Evolutionary conservation across 1,140 invertebrate genomes (phyloP), one percentile per base, ranked within the genome.

Genomic region (Cotesia glomerata): DNA sequence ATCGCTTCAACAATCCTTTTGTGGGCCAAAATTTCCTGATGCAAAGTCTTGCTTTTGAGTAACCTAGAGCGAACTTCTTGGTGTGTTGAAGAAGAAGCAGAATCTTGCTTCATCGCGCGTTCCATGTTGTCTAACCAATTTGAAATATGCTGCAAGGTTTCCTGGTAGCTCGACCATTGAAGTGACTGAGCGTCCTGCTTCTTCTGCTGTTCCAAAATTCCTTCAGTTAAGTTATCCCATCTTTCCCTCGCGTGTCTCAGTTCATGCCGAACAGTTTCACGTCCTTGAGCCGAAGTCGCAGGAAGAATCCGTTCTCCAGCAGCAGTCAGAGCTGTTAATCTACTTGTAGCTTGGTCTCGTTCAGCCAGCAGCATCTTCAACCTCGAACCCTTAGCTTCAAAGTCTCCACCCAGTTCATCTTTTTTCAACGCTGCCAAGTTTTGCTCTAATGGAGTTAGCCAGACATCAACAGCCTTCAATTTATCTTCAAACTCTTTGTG

Each of bases 111-210:
- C 13, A 96, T 84, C 1, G 90, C 87, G 80, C 95, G 93, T 84
- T 98, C 96, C 84, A 95, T 94, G 58, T 92, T 90, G 76, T 95
- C 92, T 75, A 98, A 86, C 96, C 97, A 98, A 16, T 92, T 89
- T 3, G 93, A 81, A 32, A 92, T 93, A 81, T 96, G 94, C 73
- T 94, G 92, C 1, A 96, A 83, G 52, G 92, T 93, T 76, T 97
- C 95, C 84, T 95, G 93, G 81, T 95, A 97, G 79, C 91, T 94
- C 3, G 92, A 91, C 89, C 94, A 92, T 79, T 96, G 94, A 36
- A 96, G 88, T 7, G 92, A 93, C 78, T 96, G 94, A 36, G 92
- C 91, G 78, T 97, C 95, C 75, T 95, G 92, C 73, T 91, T 91
- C 84, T 95, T 95, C 79, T 95, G 93, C 76, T 95, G 89, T 79